Conservation (phyloP, 2,113 vertebrate species). For the Zootoca vivipara region DNA sequence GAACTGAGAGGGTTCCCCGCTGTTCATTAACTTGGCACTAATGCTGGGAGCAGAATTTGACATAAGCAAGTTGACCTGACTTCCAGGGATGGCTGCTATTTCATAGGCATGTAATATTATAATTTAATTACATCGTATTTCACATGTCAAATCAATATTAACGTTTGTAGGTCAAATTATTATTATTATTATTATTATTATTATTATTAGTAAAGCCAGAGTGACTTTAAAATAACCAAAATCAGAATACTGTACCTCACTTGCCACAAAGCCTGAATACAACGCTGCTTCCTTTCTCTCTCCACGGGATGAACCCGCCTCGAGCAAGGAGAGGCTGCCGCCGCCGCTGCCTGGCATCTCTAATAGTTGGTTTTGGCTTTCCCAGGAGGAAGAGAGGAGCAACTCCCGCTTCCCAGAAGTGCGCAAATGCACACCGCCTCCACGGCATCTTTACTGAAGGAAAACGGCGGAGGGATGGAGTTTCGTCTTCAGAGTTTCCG, state of each 20-base stretch:
- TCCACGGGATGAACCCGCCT: not conserved
- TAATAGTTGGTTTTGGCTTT: not conserved
- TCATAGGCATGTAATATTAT: too few relatives aligned
- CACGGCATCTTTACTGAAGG: slow-evolving; percentile 39
- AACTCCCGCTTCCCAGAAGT: not conserved
- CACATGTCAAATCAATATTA: slow-evolving; percentile 16
- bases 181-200: too few relatives aligned
- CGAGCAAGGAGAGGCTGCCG: slow-evolving; percentile 38
- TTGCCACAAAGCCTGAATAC: slow-evolving; percentile 23
- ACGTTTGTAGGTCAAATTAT: not conserved
- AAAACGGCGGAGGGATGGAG: slow-evolving; percentile 19
- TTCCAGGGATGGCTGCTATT: not conserved
- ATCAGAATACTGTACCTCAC: not conserved
- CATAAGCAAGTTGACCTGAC: not conserved
- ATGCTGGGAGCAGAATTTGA: not conserved
- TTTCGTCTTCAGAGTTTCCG: not conserved
- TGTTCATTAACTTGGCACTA: not conserved
- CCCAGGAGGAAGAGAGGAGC: slow-evolving; percentile 18
- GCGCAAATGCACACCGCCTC: slow-evolving; percentile 32
- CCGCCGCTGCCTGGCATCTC: slow-evolving; percentile 34
- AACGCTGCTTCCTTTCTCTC: not conserved
- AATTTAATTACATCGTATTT: not conserved
- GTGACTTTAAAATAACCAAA: not conserved
- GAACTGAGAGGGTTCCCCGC: not conserved
- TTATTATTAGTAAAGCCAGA: not conserved